Evolutionary conservation across 2,797 vertebrate species (phyloP).

Genomic region (Chrosomus eos): DNA sequence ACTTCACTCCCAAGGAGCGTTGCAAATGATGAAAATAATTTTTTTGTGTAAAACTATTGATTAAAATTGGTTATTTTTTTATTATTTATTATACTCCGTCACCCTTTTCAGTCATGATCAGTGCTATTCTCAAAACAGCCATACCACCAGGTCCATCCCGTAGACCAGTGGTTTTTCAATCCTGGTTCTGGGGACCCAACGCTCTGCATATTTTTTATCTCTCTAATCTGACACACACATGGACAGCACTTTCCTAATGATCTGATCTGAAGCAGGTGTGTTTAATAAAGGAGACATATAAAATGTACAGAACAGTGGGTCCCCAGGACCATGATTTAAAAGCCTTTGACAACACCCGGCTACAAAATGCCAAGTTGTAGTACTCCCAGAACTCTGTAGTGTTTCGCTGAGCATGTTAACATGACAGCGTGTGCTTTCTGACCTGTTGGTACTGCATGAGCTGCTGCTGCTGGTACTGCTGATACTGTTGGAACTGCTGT

Average conservation of each 20-base stretch:
- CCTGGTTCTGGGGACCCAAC: not conserved
- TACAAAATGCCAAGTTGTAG: not conserved
- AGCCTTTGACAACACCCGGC: not conserved
- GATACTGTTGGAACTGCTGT: constrained; percentile 80
- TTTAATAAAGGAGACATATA: not conserved
- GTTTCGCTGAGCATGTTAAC: constrained; percentile 1
- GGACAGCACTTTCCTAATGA: not conserved
- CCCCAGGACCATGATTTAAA: not conserved
- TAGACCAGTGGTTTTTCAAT: not conserved
- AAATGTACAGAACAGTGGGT: not conserved
- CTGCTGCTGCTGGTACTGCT: constrained; percentile 84
- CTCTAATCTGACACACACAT: not conserved
- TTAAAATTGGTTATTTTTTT: not conserved
- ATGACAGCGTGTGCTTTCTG: not conserved
- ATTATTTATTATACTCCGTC: not conserved
- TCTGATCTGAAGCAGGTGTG: not conserved
- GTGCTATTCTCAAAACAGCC: not conserved
- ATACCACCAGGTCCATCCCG: not conserved
- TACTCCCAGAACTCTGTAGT: not conserved
- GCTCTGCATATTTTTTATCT: not conserved
- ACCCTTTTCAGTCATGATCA: not conserved
- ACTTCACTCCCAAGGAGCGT: not conserved
- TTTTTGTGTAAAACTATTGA: not conserved
- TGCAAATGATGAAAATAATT: fast-evolving
- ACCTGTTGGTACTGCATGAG: constrained; percentile 79